A percentile compares a stretch with the other conserved stretches of the same genome.
Conservation (phyloP, 2,888 invertebrate species). For the Carterocephalus palaemon region DNA sequence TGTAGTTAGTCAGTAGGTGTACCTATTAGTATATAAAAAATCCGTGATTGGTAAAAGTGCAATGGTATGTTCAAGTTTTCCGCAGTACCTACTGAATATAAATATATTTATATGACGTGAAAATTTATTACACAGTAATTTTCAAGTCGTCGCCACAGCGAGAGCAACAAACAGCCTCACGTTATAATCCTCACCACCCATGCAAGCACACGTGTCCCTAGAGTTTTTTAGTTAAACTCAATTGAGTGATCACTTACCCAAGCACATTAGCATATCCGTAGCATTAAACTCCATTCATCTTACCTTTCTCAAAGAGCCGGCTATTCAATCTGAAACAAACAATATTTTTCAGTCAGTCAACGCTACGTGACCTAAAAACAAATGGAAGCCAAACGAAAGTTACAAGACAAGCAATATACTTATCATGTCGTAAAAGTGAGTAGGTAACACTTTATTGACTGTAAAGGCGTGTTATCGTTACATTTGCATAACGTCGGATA, state of each 20-base stretch:
- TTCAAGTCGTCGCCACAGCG: not conserved
- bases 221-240: slow-evolving; percentile 5
- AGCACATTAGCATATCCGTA: slow-evolving; percentile 9
- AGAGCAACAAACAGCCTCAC: slow-evolving; percentile 9
- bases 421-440: slow-evolving; percentile 72
- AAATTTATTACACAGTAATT: too few relatives aligned
- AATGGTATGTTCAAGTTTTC: too few relatives aligned
- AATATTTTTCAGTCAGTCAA: slow-evolving; percentile 42
- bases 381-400: slow-evolving; percentile 40
- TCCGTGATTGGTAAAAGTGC: too few relatives aligned
- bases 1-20: too few relatives aligned
- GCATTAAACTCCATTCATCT: slow-evolving; percentile 4
- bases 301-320: slow-evolving; percentile 28
- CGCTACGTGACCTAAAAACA: slow-evolving; percentile 47
- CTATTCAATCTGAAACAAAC: slow-evolving; percentile 56
- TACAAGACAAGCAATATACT: slow-evolving; percentile 66
- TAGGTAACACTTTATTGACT: slow-evolving; percentile 74
- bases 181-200: slow-evolving; percentile 11
- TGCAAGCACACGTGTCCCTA: slow-evolving; percentile 18
- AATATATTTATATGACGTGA: too few relatives aligned
- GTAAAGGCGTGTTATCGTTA: slow-evolving; percentile 73
- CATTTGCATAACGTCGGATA: slow-evolving; percentile 69
- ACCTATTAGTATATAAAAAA: too few relatives aligned
- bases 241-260: slow-evolving; percentile 6
- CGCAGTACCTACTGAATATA: too few relatives aligned